phyloP scores from a whole-genome alignment of 2,113 vertebrate genomes.

The Chamaetylas fuelleborni region DNA sequence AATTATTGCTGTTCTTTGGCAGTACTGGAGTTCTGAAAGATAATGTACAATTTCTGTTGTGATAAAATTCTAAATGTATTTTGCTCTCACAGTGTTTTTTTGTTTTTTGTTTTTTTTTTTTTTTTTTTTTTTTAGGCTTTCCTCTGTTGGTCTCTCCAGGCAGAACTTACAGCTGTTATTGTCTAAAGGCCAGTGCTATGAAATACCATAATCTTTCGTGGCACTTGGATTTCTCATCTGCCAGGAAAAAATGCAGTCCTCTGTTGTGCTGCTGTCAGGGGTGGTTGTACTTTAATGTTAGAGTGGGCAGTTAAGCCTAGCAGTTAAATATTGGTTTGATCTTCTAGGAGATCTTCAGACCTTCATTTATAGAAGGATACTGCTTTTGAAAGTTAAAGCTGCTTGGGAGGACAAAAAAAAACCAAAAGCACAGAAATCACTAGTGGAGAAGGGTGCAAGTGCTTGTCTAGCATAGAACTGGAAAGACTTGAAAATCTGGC shows the following conservation, averaged over 20 bases:
- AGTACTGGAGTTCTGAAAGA: not conserved
- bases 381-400: not conserved
- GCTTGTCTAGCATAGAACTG: not conserved
- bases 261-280: not conserved
- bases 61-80: not conserved
- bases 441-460: not conserved
- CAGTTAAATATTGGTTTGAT: not conserved
- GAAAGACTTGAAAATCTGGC: not conserved
- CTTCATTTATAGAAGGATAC: not conserved
- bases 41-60: not conserved
- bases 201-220: constrained; percentile 14
- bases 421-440: not conserved
- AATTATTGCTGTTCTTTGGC: not conserved
- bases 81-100: not conserved
- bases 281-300: not conserved
- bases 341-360: not conserved
- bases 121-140: not conserved
- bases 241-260: not conserved
- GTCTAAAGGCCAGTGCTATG: not conserved
- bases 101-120: not conserved
- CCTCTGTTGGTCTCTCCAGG: not conserved
- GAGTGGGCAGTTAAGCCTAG: not conserved
- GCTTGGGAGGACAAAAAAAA: not conserved
- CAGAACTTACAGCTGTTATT: not conserved
- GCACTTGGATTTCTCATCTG: not conserved